Evolutionary conservation across 2,797 vertebrate species (phyloP).

Genomic region (Aphelocoma californica): DNA sequence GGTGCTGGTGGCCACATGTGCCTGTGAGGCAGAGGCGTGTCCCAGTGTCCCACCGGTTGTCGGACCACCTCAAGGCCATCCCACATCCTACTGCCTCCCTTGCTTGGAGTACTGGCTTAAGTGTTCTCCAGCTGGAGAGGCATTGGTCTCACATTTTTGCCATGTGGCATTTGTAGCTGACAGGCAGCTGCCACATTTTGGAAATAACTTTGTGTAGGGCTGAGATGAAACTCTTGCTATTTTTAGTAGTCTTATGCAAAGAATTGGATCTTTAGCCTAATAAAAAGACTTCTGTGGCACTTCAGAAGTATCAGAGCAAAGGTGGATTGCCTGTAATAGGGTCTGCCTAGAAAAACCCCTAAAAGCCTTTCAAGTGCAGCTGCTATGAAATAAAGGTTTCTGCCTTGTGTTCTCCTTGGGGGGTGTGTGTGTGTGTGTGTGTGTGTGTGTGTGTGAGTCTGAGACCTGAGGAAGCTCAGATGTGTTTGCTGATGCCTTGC

Average conservation of each 20-base stretch:
- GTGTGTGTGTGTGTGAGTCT: accelerated
- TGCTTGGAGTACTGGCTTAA: background rate
- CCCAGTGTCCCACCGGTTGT: accelerated
- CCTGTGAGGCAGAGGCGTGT: accelerated
- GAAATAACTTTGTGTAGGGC: background rate
- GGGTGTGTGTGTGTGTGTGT: too few species aligned
- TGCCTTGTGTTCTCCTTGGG: too few species aligned
- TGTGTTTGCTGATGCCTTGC: background rate
- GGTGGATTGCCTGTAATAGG: background rate
- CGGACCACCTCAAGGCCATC: background rate
- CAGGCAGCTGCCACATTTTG: background rate
- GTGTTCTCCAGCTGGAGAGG: background rate
- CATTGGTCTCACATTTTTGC: background rate
- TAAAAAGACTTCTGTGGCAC: background rate
- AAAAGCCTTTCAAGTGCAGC: background rate
- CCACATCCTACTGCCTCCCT: background rate
- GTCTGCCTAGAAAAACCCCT: background rate
- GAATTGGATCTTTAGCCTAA: background rate
- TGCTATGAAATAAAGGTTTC: background rate
- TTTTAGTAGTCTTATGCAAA: background rate
- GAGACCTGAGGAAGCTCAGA: background rate
- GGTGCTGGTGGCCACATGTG: background rate
- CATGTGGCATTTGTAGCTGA: background rate
- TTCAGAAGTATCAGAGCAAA: background rate
- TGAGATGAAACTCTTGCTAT: background rate